These are phyloP conservation scores for Oryzias curvinotus DNA, from an alignment of 2,113 vertebrate genomes.

Conservation along the genomic window DNA sequence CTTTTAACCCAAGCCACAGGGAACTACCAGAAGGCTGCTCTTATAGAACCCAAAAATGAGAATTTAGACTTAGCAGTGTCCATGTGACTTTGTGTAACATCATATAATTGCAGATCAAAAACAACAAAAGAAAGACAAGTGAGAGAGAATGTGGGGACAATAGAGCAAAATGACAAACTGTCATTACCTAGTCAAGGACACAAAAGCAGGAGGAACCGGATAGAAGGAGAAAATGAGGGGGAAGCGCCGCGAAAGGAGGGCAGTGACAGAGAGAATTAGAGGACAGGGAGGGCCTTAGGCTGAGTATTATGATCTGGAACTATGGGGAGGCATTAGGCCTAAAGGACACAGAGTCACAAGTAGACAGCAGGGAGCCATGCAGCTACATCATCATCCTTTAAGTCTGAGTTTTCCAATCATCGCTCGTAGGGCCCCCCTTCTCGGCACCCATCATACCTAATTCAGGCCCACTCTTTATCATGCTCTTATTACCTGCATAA, in stretches of 20 bases:
- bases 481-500: no score
- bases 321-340: slow-evolving; percentile 60
- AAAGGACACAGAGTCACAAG: slow-evolving; percentile 60
- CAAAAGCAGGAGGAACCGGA: slow-evolving; percentile 35
- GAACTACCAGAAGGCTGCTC: slow-evolving; percentile 19
- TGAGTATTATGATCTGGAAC: slow-evolving; percentile 59
- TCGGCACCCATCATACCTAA: no score
- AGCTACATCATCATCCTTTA: slow-evolving; percentile 44
- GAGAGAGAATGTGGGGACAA: slow-evolving; percentile 17
- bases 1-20: slow-evolving; percentile 1
- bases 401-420: slow-evolving; percentile 12
- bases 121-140: not conserved
- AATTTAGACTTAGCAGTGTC: slow-evolving; percentile 9
- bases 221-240: slow-evolving; percentile 44
- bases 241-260: slow-evolving; percentile 33
- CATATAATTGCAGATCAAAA: slow-evolving; percentile 23
- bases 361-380: slow-evolving; percentile 48
- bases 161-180: slow-evolving; percentile 23
- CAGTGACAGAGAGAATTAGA: slow-evolving; percentile 46
- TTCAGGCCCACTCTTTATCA: no score
- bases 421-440: no score
- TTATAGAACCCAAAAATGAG: slow-evolving; percentile 7
- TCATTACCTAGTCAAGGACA: slow-evolving; percentile 63
- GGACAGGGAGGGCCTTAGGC: slow-evolving; percentile 64
- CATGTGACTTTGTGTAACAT: slow-evolving; percentile 8